Percentiles rank a stretch among this genome's conserved stretches.
These are phyloP conservation scores for Sitobion miscanthi DNA, from an alignment of 1,140 invertebrate species.

Conservation along the genomic window DNA sequence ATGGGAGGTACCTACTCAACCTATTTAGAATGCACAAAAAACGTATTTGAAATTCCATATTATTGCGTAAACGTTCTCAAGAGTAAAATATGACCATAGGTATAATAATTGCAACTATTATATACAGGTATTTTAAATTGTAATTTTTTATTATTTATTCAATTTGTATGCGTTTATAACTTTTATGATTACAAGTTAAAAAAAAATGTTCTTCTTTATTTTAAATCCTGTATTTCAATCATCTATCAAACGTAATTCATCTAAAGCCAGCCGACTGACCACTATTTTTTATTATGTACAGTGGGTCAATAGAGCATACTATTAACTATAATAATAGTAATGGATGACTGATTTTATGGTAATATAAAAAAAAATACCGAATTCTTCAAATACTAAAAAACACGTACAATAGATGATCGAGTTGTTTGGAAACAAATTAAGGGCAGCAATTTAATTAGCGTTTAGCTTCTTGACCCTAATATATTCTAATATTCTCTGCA, in stretches of 20 bases:
- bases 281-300: not conserved
- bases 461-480: conserved; percentile 54
- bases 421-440: conserved; percentile 30
- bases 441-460: conserved; percentile 26
- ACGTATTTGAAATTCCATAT: not conserved
- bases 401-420: not conserved
- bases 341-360: conserved; percentile 25
- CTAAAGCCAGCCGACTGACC: not conserved
- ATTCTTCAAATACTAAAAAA: conserved; percentile 8
- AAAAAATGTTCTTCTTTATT: not conserved
- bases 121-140: not conserved
- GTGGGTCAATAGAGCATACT: conserved; percentile 31
- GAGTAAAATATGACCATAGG: not conserved
- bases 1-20: not conserved
- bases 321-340: conserved; percentile 27
- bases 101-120: not conserved
- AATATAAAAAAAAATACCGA: not conserved
- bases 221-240: not conserved
- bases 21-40: not conserved
- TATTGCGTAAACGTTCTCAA: not conserved
- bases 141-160: not conserved
- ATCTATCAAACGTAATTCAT: not conserved
- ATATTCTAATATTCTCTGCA: not conserved
- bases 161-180: not conserved
- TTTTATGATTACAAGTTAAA: not conserved